Evolutionary conservation across 2,888 invertebrate genomes (phyloP).

Genomic region (Hedya salicella): DNA sequence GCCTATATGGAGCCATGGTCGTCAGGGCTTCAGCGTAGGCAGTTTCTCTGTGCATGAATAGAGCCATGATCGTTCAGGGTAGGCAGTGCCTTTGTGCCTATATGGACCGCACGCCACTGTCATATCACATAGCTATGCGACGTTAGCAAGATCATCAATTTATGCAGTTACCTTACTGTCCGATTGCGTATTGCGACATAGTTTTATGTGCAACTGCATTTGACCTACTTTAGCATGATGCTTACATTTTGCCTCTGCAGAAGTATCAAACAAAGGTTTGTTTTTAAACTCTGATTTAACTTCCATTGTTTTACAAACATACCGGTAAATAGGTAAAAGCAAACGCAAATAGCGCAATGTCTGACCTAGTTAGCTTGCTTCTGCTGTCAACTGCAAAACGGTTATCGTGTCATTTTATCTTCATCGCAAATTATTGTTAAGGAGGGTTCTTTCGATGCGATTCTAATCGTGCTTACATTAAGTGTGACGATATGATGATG

Average conservation of each 20-base stretch:
- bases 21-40: too few relatives aligned
- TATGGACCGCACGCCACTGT: too few relatives aligned
- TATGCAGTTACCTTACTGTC: conserved; percentile 14
- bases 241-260: conserved; percentile 12
- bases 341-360: neutral
- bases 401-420: neutral
- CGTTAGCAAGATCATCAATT: neutral
- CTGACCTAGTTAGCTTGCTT: neutral
- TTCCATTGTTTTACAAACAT: conserved; percentile 16
- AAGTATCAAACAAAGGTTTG: conserved; percentile 13
- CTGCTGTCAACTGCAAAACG: neutral
- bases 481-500: neutral
- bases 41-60: too few relatives aligned
- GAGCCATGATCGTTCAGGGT: too few relatives aligned
- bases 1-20: too few relatives aligned
- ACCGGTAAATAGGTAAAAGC: neutral
- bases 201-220: conserved; percentile 27
- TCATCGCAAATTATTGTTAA: neutral
- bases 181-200: neutral
- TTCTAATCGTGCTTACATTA: neutral
- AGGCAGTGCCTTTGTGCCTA: too few relatives aligned
- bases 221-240: conserved; percentile 32
- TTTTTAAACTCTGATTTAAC: conserved; percentile 16
- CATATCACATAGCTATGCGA: too few relatives aligned
- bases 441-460: neutral